A percentile compares a stretch with the other conserved stretches of the same genome.
Conservation (phyloP, 2,113 vertebrate species). For the Gracilinanus agilis region DNA sequence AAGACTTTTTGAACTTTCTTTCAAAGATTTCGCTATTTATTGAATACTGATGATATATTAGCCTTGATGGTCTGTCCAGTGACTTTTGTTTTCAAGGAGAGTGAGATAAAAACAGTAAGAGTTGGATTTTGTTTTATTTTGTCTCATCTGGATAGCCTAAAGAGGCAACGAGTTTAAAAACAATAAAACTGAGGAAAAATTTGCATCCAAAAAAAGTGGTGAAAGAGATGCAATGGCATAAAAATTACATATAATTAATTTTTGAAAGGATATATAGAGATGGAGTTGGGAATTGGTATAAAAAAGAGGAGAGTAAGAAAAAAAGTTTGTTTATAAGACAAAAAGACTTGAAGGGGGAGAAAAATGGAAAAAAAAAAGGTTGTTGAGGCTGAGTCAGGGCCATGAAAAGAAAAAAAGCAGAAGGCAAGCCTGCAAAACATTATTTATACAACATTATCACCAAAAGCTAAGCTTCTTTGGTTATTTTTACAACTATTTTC, state of each 20-base stretch:
- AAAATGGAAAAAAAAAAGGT: not conserved
- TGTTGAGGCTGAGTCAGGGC: not conserved
- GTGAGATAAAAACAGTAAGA: not conserved
- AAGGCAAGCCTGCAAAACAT: not conserved
- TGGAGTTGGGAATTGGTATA: not conserved
- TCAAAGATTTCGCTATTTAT: not conserved
- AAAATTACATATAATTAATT: slow-evolving; percentile 15
- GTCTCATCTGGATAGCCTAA: not conserved
- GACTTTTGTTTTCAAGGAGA: not conserved
- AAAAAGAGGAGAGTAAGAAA: not conserved
- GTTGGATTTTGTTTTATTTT: not conserved
- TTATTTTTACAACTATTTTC: slow-evolving; percentile 5
- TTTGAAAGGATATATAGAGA: not conserved
- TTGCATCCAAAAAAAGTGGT: not conserved
- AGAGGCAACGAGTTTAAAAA: not conserved
- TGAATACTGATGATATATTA: not conserved
- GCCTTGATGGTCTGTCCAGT: not conserved
- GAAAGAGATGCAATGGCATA: not conserved
- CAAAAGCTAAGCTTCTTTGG: not conserved
- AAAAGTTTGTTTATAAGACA: not conserved
- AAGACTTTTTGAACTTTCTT: not conserved
- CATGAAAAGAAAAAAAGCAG: not conserved
- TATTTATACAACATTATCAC: not conserved
- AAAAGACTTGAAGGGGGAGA: not conserved
- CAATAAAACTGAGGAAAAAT: not conserved